Evolutionary conservation across 2,888 invertebrate genomes (phyloP), one percentile per base, ranked within the genome.

Genomic region (Melieria crassipennis): DNA sequence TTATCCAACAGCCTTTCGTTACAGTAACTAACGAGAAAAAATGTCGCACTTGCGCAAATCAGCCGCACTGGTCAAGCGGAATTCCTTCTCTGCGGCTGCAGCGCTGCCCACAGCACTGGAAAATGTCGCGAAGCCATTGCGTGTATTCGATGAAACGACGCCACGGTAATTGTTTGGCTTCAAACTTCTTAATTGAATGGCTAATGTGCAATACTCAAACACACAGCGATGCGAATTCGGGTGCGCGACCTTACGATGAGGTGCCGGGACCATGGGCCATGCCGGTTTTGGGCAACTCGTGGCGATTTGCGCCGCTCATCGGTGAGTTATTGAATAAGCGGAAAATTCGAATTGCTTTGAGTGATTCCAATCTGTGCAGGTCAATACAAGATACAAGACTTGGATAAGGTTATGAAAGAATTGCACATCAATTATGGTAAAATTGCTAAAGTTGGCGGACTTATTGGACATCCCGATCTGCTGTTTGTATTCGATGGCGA

Each of bases 231-330:
- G 61, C 61, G n/a, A 68, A 71, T 68, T 73, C 73, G 7, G 47
- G 76, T 62, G 72, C 75, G 13, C 87, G 85, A 70, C 89, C 91
- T 0, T 94, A 93, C 84, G 85, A 88, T 65, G 89, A 89, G 73
- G 91, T 94, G 82, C 94, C 94, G 4, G 94, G 94, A 30, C 94
- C 94, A 16, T 91, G 88, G 86, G 91, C 91, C 65, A 84, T 93
- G 81, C 94, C 94, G 1, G 70, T 94, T 62, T 87, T 94, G 65
- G 94, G 94, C 69, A 94, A 94, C 84, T 91, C 93, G 4, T 94
- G 94, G 94, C 89, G 94, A 76, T 94, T 94, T 85, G 92, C 93
- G 65, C 90, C 91, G 6, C 79, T 90, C 71, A 89, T 91, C 79
- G 91, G 91, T 91, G 85, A 87, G 83, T 79, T 55, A 4, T n/a